Conservation (phyloP, 2,888 invertebrate genomes). For the Pyrochroa serraticornis region DNA sequence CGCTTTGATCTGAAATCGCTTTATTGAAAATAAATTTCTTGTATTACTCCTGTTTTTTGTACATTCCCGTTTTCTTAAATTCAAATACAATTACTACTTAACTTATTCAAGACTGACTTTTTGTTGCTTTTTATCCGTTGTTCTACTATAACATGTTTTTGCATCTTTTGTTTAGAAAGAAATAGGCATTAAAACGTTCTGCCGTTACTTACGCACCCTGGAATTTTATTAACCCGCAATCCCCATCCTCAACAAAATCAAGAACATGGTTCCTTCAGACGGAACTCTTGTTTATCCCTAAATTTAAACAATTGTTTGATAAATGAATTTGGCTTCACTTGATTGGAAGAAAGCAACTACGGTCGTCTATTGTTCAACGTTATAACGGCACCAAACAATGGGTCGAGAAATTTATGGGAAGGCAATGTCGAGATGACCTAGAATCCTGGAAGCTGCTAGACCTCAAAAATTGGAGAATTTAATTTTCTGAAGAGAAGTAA, state of each 20-base stretch:
- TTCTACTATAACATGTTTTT: constrained; percentile 46
- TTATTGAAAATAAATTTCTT: constrained; percentile 38
- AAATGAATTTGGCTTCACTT: too few relatives aligned
- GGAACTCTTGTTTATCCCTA: too few relatives aligned
- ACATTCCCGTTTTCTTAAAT: constrained; percentile 47
- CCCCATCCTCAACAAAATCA: too few relatives aligned
- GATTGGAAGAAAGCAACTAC: too few relatives aligned
- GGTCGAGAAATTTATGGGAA: too few relatives aligned
- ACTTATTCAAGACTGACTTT: constrained; percentile 55
- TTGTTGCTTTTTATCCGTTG: constrained; percentile 45
- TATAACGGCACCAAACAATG: too few relatives aligned
- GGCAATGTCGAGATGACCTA: too few relatives aligned
- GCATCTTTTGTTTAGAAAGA: constrained; percentile 47
- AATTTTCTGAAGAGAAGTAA: too few relatives aligned
- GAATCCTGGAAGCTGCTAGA: too few relatives aligned
- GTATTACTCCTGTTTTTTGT: constrained; percentile 48
- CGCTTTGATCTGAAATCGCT: constrained; percentile 31
- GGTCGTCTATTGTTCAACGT: too few relatives aligned
- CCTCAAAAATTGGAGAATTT: background rate
- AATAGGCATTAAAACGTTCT: constrained; percentile 51
- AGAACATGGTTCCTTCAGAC: too few relatives aligned
- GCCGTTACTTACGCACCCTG: constrained; percentile 34
- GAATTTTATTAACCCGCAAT: constrained; percentile 13
- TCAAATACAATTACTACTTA: constrained; percentile 48
- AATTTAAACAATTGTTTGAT: too few relatives aligned